These are phyloP conservation scores for Equus przewalskii DNA, from an alignment of 2,113 vertebrate species.

Conservation along the genomic window DNA sequence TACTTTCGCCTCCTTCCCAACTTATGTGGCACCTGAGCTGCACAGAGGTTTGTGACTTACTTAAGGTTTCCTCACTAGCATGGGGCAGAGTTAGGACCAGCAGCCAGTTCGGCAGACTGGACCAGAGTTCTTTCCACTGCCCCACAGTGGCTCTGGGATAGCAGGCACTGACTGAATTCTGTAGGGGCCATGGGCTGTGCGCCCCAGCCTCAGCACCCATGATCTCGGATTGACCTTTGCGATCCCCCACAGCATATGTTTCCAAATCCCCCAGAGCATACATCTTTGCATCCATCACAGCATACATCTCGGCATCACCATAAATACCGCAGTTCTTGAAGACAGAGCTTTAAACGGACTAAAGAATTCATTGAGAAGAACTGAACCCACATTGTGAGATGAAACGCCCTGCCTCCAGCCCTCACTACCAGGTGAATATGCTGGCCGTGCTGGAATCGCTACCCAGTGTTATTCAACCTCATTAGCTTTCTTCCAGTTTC, in stretches of 20 bases:
- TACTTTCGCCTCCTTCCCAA: background rate
- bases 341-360: background rate
- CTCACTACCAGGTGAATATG: background rate
- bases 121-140: background rate
- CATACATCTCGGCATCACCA: background rate
- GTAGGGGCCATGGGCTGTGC: background rate
- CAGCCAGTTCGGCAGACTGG: background rate
- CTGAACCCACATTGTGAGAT: too few species aligned
- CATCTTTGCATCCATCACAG: too few species aligned
- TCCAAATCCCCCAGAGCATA: too few species aligned
- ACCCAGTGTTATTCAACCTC: background rate
- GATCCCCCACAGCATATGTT: too few species aligned
- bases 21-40: background rate
- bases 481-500: background rate
- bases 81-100: background rate
- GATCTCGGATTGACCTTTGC: background rate
- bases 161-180: background rate
- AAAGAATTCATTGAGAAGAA: background rate
- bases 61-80: background rate
- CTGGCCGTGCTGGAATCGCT: background rate
- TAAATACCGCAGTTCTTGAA: background rate
- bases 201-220: background rate
- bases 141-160: too few species aligned
- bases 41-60: background rate
- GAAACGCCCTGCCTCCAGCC: accelerated